Base-by-base conservation (phyloP, 2,113 vertebrate species). In the Damaliscus lunatus region DNA sequence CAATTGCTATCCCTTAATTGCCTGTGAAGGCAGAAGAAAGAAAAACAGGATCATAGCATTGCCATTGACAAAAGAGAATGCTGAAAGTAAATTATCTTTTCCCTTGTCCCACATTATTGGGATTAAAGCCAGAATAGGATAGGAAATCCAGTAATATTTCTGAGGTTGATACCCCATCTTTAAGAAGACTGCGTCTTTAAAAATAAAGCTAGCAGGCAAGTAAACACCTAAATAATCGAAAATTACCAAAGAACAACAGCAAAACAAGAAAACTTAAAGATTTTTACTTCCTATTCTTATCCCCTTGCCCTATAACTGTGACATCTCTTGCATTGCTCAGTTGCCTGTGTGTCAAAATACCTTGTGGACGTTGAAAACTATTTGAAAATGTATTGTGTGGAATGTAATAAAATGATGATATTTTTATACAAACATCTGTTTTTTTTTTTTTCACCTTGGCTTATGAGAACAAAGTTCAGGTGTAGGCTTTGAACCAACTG, bases 391-490 rank as follows among this genome's bases (percentile, higher is more conserved):
- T 99, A 99, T 99, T 99, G 99, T 99, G 98, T 99, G 99, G 99
- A 99, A 99, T 99, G 99, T 99, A 99, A 99, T 99, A 99, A 99
- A 99, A 99, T 99, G 99, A 99, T 99, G 97, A 99, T 99, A 99
- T 99, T 99, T 99, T 99, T 99, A 98, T 99, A 99, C 98, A 98
- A 99, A 99, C 98, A 99, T 98, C 98, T 99, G 97, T 97, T 97
- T 88, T 98, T 98, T 98, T 98, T 8, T 60, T 60, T 60, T 12
- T 55, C 36, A 59, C 52, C 97, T 98, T 98, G 98, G 98, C 94
- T 97, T 98, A 46, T 14, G 67, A 98, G 97, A 98, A 98, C 3
- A 17, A 88, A 98, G 71, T 97, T 60, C 91, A 95, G 71, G 50
- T 50, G 57, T 52, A 97, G 85, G 17, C 93, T 92, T 98, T 97